These are phyloP conservation scores for Hybognathus amarus DNA, from an alignment of 2,797 vertebrate genomes.

Conservation along the genomic window DNA sequence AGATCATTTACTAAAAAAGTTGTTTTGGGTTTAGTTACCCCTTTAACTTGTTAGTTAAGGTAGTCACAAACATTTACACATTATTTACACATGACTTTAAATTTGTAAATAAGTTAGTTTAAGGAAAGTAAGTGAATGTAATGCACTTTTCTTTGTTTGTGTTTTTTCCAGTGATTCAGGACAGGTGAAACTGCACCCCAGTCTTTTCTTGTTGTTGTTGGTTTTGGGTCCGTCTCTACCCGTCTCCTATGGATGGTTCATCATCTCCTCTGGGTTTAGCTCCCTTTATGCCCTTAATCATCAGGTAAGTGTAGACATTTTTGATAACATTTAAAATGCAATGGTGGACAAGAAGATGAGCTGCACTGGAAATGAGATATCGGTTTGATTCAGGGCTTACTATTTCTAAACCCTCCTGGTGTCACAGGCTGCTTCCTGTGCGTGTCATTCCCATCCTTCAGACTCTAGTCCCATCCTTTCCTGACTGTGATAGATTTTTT, in stretches of 20 bases:
- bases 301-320: slow-evolving; percentile 81
- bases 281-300: slow-evolving; percentile 89
- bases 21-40: too few species aligned
- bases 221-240: slow-evolving; percentile 92
- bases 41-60: neutral
- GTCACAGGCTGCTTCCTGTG: neutral
- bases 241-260: slow-evolving; percentile 94
- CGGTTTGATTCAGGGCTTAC: neutral
- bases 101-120: neutral
- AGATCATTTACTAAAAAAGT: too few species aligned
- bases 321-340: neutral
- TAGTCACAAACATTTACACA: neutral
- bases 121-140: neutral
- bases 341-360: neutral
- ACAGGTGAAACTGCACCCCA: slow-evolving; percentile 86
- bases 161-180: slow-evolving; percentile 73
- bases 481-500: neutral
- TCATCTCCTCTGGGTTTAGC: slow-evolving; percentile 86
- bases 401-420: neutral
- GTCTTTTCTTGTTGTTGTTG: slow-evolving; percentile 90
- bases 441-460: neutral
- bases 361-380: neutral
- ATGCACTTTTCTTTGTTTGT: slow-evolving; percentile 33
- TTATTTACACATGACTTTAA: neutral
- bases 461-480: neutral